These are phyloP conservation scores for Napeogenes sylphis DNA, from an alignment of 2,888 invertebrate genomes.

Conservation along the genomic window DNA sequence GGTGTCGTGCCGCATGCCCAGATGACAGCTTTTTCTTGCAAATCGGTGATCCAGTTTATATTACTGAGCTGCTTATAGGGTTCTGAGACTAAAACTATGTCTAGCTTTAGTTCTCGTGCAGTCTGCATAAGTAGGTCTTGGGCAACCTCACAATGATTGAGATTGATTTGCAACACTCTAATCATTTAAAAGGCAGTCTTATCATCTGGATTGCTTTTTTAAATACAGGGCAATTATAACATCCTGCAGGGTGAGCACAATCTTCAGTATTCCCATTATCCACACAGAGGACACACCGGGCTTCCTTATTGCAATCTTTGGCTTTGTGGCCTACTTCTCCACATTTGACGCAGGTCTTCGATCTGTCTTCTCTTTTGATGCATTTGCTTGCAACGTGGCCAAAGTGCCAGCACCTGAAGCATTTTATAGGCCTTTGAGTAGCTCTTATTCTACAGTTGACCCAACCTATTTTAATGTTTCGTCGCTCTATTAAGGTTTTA, in stretches of 20 bases:
- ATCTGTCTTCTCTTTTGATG: too few species aligned
- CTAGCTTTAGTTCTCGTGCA: slow-evolving; percentile 13
- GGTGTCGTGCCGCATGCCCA: slow-evolving; percentile 10
- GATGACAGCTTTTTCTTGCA: slow-evolving; percentile 11
- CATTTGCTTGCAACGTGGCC: too few species aligned
- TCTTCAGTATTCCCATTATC: slow-evolving; percentile 4
- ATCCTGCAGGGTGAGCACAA: slow-evolving; percentile 13
- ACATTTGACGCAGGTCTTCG: too few species aligned
- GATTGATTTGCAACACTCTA: slow-evolving; percentile 12
- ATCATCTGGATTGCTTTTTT: slow-evolving; percentile 8
- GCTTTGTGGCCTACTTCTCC: too few species aligned
- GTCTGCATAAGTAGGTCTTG: slow-evolving; percentile 17
- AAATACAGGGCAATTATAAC: slow-evolving; percentile 13
- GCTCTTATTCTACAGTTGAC: slow-evolving; percentile 17
- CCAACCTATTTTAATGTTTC: slow-evolving; percentile 17
- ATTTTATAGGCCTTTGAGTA: slow-evolving; percentile 6
- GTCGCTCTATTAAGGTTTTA: too few species aligned
- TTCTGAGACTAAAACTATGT: slow-evolving; percentile 8
- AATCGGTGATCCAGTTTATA: slow-evolving; percentile 6
- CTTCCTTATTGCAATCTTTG: too few species aligned
- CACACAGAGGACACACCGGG: too few species aligned
- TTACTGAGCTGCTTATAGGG: slow-evolving; percentile 12
- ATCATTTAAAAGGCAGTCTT: slow-evolving; percentile 5
- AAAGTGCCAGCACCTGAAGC: too few species aligned
- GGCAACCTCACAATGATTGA: slow-evolving; percentile 14